Percentiles rank a stretch among this genome's conserved stretches.
phyloP scores from a whole-genome alignment of 2,113 vertebrate genomes.

The Coracopsis vasa region DNA sequence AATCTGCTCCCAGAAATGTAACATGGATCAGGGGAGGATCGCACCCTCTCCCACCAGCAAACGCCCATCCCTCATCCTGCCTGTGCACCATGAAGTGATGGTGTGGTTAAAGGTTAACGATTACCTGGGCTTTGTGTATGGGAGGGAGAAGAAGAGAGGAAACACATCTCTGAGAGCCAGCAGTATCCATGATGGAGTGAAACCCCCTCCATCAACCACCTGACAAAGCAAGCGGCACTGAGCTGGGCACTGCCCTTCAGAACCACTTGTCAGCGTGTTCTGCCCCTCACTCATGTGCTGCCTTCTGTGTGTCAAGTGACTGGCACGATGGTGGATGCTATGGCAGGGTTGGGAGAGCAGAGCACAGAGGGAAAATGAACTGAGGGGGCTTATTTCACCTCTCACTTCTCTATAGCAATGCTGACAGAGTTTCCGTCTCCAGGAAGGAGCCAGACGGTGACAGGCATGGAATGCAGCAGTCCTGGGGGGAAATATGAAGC shows the following conservation, averaged over 20 bases:
- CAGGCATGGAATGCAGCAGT: not conserved
- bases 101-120: not conserved
- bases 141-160: not conserved
- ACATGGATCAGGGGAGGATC: fast-evolving
- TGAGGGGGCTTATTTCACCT: not conserved
- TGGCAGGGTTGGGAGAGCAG: not conserved
- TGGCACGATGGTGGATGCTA: not conserved
- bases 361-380: not conserved
- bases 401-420: not conserved
- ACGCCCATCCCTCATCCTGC: not conserved
- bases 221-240: not conserved
- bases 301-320: not conserved
- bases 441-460: not conserved
- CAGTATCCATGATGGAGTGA: not conserved
- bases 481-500: fast-evolving
- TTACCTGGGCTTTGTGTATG: slow-evolving; percentile 26
- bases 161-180: not conserved
- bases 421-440: not conserved
- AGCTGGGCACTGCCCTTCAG: not conserved
- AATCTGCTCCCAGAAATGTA: not conserved
- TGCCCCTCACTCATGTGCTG: not conserved
- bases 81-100: not conserved
- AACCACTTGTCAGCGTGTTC: fast-evolving
- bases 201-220: not conserved
- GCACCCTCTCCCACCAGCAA: not conserved